These are phyloP conservation scores for Poicephalus gulielmi DNA, from an alignment of 2,113 vertebrate genomes.

Conservation along the genomic window DNA sequence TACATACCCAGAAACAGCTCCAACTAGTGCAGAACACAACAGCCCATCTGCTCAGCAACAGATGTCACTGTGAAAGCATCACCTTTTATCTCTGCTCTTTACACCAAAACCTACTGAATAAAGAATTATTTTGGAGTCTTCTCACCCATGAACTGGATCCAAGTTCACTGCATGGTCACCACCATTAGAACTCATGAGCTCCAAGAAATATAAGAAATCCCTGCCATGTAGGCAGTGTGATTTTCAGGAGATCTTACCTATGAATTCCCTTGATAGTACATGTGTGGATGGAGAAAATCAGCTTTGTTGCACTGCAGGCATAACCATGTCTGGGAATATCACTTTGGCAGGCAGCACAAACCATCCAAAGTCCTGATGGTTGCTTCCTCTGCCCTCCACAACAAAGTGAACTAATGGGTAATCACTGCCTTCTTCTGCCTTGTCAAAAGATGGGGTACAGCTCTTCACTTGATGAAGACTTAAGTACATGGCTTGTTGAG, in stretches of 20 bases:
- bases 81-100: neutral
- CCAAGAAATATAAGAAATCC: neutral
- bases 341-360: neutral
- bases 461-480: neutral
- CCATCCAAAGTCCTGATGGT: neutral
- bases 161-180: neutral
- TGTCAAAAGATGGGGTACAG: neutral
- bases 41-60: neutral
- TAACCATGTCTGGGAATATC: neutral
- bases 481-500: fast-evolving
- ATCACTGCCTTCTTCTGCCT: neutral
- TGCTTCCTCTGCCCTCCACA: neutral
- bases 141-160: neutral
- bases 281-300: neutral
- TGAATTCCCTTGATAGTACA: fast-evolving
- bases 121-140: neutral
- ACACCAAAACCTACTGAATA: neutral
- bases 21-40: neutral
- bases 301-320: fast-evolving
- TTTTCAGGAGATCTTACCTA: neutral
- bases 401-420: neutral
- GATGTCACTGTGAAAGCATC: neutral
- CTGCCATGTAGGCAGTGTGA: neutral
- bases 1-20: neutral
- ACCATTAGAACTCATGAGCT: neutral